A percentile compares a stretch with the other conserved stretches of the same genome.
Evolutionary conservation across 2,797 vertebrate species (phyloP).

Genomic region (Myiothlypis coronata): DNA sequence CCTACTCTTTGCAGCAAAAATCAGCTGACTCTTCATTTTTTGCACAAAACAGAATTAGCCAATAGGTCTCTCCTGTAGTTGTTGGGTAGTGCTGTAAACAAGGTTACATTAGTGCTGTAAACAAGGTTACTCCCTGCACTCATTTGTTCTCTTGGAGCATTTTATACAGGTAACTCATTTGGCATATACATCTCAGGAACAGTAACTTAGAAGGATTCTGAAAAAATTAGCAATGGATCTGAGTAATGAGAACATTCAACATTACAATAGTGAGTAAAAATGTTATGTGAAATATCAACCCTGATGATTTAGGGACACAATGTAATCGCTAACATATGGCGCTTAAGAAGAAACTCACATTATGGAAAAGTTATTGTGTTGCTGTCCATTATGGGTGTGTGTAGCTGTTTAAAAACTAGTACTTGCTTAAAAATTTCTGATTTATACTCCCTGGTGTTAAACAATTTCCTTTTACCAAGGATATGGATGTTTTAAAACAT

Average conservation of each 20-base stretch:
- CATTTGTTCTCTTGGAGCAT: background rate
- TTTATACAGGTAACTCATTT: background rate
- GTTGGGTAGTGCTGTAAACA: background rate
- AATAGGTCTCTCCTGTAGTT: background rate
- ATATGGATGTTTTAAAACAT: background rate
- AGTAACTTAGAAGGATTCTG: background rate
- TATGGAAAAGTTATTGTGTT: background rate
- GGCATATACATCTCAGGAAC: background rate
- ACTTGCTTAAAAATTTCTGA: background rate
- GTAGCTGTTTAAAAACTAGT: background rate
- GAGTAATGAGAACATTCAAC: background rate
- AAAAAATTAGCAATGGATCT: background rate
- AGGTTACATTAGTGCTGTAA: background rate
- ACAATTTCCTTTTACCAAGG: background rate
- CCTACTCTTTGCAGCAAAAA: conserved; percentile 26
- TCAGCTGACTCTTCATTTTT: conserved; percentile 29
- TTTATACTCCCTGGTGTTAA: background rate
- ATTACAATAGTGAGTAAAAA: background rate
- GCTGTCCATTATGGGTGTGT: background rate
- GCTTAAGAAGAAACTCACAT: background rate
- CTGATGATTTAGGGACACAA: background rate
- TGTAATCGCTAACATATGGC: background rate
- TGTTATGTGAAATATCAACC: background rate
- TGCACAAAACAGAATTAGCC: background rate
- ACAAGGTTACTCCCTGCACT: background rate